Conservation (phyloP, 2,113 vertebrate species). For the Pardalotus punctatus region DNA sequence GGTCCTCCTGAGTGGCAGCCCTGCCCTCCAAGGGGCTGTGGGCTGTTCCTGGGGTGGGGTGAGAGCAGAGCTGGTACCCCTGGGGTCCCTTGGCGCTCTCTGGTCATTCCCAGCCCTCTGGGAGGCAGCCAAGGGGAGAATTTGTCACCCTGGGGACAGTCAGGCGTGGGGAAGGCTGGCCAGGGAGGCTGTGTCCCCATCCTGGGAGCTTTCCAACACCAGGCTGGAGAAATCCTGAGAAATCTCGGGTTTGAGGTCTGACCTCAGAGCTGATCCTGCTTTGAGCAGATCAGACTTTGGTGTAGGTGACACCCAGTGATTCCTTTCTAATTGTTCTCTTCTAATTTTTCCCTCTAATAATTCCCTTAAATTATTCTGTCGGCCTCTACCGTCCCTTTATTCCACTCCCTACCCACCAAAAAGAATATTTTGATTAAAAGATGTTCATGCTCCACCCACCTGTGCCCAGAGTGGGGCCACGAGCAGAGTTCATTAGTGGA, state of each 20-base stretch:
- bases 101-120: not conserved
- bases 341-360: not conserved
- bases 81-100: not conserved
- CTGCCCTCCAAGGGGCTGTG: not conserved
- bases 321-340: not conserved
- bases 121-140: not conserved
- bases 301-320: not conserved
- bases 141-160: not conserved
- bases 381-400: not conserved
- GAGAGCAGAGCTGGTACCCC: not conserved
- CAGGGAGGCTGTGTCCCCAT: not conserved
- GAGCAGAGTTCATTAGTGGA: not conserved
- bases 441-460: not conserved
- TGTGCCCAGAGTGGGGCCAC: fast-evolving
- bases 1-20: not conserved
- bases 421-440: not conserved
- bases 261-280: not conserved
- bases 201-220: not conserved
- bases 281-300: not conserved
- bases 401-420: fast-evolving
- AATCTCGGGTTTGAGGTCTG: not conserved
- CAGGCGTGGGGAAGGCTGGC: not conserved
- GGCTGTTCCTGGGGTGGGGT: not conserved
- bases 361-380: not conserved
- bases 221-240: not conserved